Evolutionary conservation across 2,797 vertebrate genomes (phyloP), one percentile per base, ranked within the genome.

Genomic region (Gephyroberyx darwinii): DNA sequence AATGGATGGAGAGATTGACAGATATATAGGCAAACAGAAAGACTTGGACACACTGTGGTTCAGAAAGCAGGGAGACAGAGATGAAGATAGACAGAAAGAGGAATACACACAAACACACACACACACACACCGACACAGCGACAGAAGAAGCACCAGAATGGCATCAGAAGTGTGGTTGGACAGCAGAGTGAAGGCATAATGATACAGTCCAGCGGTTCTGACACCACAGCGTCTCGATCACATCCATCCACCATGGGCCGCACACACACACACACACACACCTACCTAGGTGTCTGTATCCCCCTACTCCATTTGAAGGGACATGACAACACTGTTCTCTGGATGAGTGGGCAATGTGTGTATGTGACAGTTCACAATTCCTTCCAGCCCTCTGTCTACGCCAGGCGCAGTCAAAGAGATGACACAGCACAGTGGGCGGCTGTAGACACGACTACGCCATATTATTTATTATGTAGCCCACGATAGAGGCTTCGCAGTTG

Each of bases 351-450:
- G 77, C 65, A 72, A 55, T 4, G 4, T 63, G 54, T 62, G 67
- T 52, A 69, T 77, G 81, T 83, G 83, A 77, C 81, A 81, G 70
- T 69, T 81, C 65, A 66, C 68, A 47, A 75, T 35, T 66, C n/a
- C 61, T 41, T 65, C 66, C 70, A 56, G 54, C 58, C 51, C 19
- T 30, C 51, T 14, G 19, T 50, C 19, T 20, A 50, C 4, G 47
- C 47, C 71, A 75, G 58, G 72, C 63, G 47, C 58, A 68, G 68
- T 47, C 58, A 54, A 12, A 71, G 41, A 79, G 75, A 66, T 77
- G 84, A 84, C 79, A 71, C 58, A 62, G 73, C 54, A 35, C 31
- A 13, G 69, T 5, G 67, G 59, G 51, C 3, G 39, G 59, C 55
- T 5, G 61, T 52, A 35, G 75, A 72, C 78, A 20, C 51, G 45